These are phyloP conservation scores for Cheirogaleus major DNA, from an alignment of 2,797 vertebrate genomes.

Conservation along the genomic window DNA sequence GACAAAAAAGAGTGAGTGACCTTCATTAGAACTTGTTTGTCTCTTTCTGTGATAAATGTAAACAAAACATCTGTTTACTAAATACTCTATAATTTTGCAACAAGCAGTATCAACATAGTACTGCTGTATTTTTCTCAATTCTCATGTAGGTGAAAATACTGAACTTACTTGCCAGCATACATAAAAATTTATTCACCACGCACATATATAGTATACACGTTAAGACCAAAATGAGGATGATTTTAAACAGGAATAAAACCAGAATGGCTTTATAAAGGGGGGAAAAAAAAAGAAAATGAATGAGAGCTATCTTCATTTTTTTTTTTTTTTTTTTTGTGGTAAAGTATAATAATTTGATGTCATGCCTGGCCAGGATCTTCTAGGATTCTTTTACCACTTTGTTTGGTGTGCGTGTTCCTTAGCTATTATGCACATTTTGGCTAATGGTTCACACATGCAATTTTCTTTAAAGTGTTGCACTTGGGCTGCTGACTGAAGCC, in stretches of 20 bases:
- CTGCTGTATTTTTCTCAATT: not conserved
- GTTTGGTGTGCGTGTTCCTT: not conserved
- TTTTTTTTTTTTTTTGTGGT: not conserved
- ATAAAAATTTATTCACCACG: not conserved
- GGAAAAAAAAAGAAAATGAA: not conserved
- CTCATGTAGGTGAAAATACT: not conserved
- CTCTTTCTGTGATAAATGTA: slow-evolving; percentile 30
- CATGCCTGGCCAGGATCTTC: not conserved
- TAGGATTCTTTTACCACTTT: not conserved
- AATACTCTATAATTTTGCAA: not conserved
- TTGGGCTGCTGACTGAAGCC: not conserved
- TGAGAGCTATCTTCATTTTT: not conserved
- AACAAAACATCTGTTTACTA: slow-evolving; percentile 12
- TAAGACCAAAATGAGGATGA: not conserved
- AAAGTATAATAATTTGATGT: not conserved
- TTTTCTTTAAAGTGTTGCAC: not conserved
- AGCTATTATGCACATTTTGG: not conserved
- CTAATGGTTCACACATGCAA: not conserved
- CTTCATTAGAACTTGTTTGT: not conserved
- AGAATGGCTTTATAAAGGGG: not conserved
- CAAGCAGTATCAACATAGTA: slow-evolving; percentile 12
- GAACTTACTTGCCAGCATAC: not conserved
- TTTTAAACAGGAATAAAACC: not conserved
- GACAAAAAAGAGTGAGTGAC: not conserved
- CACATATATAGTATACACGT: not conserved